Evolutionary conservation across 2,888 invertebrate species (phyloP).

Genomic region (Pycnomerus fuliginosus): DNA sequence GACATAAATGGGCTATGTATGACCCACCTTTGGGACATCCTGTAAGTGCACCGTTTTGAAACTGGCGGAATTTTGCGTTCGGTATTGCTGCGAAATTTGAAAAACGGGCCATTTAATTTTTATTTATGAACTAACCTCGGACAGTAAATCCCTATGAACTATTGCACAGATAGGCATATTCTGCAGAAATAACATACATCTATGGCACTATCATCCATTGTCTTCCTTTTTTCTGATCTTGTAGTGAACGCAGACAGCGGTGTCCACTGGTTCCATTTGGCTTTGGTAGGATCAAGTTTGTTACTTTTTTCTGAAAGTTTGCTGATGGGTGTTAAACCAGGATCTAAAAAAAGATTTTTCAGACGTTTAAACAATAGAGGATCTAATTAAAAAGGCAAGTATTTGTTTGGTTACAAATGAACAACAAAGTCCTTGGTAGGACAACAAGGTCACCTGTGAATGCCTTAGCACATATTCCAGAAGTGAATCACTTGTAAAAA

Average conservation of each 20-base stretch:
- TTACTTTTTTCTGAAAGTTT: conserved; percentile 40
- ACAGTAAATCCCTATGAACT: too few relatives aligned
- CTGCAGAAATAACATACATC: too few relatives aligned
- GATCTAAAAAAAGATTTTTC: conserved; percentile 42
- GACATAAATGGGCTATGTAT: too few relatives aligned
- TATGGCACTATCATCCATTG: conserved; percentile 60
- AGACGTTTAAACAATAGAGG: background rate
- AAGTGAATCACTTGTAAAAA: conserved; percentile 20
- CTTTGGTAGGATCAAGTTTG: conserved; percentile 40
- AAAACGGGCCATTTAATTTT: too few relatives aligned
- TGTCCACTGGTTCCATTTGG: conserved; percentile 55
- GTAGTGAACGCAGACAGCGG: conserved; percentile 47
- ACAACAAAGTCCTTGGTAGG: conserved; percentile 12
- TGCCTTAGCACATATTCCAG: conserved; percentile 15
- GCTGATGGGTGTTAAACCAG: conserved; percentile 44
- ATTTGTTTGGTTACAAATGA: conserved; percentile 2
- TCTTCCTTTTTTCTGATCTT: conserved; percentile 56
- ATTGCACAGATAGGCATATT: too few relatives aligned
- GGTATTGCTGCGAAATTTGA: too few relatives aligned
- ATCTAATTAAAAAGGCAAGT: conserved; percentile 6
- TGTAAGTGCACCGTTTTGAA: too few relatives aligned
- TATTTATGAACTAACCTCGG: too few relatives aligned
- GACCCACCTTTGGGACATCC: too few relatives aligned
- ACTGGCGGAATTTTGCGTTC: too few relatives aligned
- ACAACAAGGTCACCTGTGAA: conserved; percentile 16